phyloP scores from a whole-genome alignment of 2,888 invertebrate genomes.

The Brenthis daphne region DNA sequence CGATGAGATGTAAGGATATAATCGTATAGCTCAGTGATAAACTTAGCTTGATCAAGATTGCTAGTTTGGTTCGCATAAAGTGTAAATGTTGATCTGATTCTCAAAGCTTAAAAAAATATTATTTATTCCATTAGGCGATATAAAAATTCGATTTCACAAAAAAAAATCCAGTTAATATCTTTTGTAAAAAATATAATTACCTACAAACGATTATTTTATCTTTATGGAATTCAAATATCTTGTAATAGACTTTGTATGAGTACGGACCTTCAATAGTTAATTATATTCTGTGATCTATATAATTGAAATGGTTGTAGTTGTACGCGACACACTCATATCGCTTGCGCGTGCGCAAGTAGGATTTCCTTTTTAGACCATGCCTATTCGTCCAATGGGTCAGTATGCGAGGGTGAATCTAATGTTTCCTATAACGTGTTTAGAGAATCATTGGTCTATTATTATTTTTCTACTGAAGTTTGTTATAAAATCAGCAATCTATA shows the following conservation, averaged over 20 bases:
- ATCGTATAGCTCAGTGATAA: too few species aligned
- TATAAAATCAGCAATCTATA: not conserved
- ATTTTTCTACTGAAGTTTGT: not conserved
- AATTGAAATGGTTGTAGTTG: conserved; percentile 54
- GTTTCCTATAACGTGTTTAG: conserved; percentile 34
- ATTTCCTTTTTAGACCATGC: conserved; percentile 79
- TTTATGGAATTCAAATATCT: not conserved
- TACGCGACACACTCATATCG: conserved; percentile 60
- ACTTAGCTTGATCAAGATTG: too few species aligned
- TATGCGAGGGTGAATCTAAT: conserved; percentile 57
- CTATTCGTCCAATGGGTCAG: conserved; percentile 74
- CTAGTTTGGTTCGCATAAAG: too few species aligned
- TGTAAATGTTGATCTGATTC: too few species aligned
- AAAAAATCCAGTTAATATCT: too few species aligned
- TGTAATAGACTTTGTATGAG: not conserved
- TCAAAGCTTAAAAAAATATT: too few species aligned
- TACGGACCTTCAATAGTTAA: conserved; percentile 33
- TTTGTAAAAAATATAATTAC: too few species aligned
- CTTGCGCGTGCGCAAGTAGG: conserved; percentile 74
- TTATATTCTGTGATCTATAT: conserved; percentile 41
- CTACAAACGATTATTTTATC: too few species aligned
- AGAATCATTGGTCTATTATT: not conserved
- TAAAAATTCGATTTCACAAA: too few species aligned
- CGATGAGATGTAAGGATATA: not conserved
- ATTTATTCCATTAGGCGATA: too few species aligned